These are phyloP conservation scores for Lordiphosa andalusiaca DNA, from an alignment of 2,888 invertebrate genomes.

Conservation along the genomic window DNA sequence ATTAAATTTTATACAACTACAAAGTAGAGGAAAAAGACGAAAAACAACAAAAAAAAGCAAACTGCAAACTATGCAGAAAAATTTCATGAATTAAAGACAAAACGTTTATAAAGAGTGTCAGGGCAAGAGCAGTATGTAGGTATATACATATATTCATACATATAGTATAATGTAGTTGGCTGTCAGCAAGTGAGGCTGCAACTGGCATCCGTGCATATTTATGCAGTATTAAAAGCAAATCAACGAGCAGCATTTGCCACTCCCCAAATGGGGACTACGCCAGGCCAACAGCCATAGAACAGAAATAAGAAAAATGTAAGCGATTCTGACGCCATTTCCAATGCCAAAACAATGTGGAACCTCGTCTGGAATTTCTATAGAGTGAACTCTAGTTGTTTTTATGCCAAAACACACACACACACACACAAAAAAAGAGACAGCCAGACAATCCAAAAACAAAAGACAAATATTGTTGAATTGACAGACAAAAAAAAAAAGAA, in stretches of 20 bases:
- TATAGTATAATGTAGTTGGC: conserved; percentile 31
- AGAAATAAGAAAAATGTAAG: conserved; percentile 30
- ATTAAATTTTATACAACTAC: conserved; percentile 48
- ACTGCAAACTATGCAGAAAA: conserved; percentile 53
- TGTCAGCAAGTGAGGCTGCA: conserved; percentile 53
- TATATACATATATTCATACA: conserved; percentile 19
- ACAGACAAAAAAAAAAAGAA: conserved; percentile 8
- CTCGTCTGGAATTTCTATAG: conserved; percentile 54
- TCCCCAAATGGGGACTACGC: conserved; percentile 49
- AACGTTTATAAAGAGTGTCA: conserved; percentile 34
- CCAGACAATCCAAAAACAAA: conserved; percentile 23
- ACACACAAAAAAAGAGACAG: background rate
- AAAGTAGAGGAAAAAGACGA: no score
- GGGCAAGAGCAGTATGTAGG: conserved; percentile 27
- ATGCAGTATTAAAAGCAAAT: conserved; percentile 66
- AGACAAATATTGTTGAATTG: conserved; percentile 40
- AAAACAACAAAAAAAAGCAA: conserved; percentile 10
- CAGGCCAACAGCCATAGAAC: conserved; percentile 46
- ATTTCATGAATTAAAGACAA: conserved; percentile 61
- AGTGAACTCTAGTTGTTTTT: conserved; percentile 41
- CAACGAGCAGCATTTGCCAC: conserved; percentile 44
- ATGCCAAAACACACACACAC: conserved; percentile 43
- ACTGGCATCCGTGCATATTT: conserved; percentile 62
- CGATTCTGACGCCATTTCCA: conserved; percentile 39
- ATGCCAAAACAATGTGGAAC: conserved; percentile 28